These are phyloP conservation scores for Chaetoderma sp. DNA, from an alignment of 2,888 invertebrate species.

Conservation along the genomic window DNA sequence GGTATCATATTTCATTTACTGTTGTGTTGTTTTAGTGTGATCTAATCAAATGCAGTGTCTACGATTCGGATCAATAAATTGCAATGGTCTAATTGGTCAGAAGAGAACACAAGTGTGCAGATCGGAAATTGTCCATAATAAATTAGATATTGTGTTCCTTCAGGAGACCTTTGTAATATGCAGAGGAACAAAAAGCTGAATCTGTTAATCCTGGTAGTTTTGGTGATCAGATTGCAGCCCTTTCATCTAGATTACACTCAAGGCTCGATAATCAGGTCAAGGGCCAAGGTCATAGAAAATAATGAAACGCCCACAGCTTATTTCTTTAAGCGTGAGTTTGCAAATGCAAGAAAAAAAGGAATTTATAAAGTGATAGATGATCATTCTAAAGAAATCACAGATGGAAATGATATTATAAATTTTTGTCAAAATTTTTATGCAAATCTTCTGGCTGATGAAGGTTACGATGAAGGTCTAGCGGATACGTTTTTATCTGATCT, in stretches of 20 bases:
- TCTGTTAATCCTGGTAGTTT: too few relatives aligned
- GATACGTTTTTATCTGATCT: slow-evolving; percentile 9
- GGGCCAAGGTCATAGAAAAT: neutral
- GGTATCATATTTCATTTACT: too few relatives aligned
- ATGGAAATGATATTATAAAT: neutral
- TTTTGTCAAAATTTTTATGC: neutral
- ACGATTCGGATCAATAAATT: too few relatives aligned
- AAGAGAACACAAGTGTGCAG: too few relatives aligned
- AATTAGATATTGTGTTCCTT: neutral
- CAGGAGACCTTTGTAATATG: neutral
- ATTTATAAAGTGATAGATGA: neutral
- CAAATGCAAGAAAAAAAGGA: neutral
- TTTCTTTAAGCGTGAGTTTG: slow-evolving; percentile 2
- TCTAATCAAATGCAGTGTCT: too few relatives aligned
- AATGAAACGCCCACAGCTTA: slow-evolving; percentile 4
- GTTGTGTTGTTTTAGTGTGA: too few relatives aligned
- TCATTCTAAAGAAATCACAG: neutral
- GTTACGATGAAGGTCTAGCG: neutral
- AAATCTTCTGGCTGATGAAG: neutral
- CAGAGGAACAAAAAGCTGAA: too few relatives aligned
- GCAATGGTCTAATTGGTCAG: too few relatives aligned
- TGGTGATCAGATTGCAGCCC: too few relatives aligned
- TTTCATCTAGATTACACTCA: neutral
- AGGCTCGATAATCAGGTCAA: slow-evolving; percentile 4
- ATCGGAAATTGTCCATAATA: too few relatives aligned